Percentiles rank a stretch among this genome's conserved stretches.
Conservation (phyloP, 2,888 invertebrate genomes). For the Rapana venosa region DNA sequence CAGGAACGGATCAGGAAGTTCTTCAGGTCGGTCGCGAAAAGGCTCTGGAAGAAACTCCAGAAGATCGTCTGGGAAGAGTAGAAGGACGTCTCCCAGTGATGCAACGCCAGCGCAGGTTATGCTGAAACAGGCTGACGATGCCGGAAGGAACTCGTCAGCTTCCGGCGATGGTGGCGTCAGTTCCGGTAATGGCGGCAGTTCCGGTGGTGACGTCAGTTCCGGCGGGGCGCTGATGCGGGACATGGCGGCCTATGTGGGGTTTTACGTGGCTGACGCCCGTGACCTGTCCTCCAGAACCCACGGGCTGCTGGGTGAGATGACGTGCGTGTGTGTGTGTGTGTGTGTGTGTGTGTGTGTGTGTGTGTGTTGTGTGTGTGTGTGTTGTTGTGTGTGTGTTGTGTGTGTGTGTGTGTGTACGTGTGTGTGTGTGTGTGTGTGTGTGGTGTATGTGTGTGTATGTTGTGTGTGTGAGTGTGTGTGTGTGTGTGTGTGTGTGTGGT, state of each 20-base stretch:
- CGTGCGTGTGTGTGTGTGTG: neutral
- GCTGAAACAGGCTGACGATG: neutral
- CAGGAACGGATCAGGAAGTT: neutral
- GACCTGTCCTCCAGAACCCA: constrained; percentile 51
- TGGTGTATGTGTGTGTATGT: neutral
- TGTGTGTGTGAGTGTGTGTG: too few relatives aligned
- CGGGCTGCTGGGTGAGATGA: constrained; percentile 51
- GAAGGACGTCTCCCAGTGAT: neutral
- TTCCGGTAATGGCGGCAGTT: neutral
- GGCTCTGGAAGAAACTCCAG: neutral
- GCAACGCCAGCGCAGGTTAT: too few relatives aligned
- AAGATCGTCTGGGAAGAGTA: neutral
- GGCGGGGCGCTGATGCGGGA: constrained; percentile 25
- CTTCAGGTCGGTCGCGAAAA: neutral
- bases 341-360: neutral
- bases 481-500: neutral
- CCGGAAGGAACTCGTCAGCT: neutral
- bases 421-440: neutral
- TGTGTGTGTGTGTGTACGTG: neutral
- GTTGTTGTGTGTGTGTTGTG: too few relatives aligned
- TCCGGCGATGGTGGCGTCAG: neutral
- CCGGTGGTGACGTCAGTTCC: neutral
- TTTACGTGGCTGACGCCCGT: constrained; percentile 53
- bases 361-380: neutral
- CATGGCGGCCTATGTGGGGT: constrained; percentile 48